Evolutionary conservation across 2,113 vertebrate genomes (phyloP).

Genomic region (Scomber colias): DNA sequence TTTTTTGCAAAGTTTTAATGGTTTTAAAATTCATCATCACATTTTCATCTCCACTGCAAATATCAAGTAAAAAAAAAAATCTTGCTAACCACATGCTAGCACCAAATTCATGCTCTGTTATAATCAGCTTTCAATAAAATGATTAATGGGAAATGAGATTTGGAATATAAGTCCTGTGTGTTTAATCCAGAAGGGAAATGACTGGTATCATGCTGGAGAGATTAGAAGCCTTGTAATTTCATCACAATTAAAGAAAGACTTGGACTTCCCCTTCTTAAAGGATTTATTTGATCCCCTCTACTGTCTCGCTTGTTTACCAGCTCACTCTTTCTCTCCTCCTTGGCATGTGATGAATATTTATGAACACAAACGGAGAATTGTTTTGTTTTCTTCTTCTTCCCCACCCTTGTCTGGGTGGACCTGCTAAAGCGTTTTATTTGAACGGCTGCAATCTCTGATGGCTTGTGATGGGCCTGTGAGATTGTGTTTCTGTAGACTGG

Average conservation of each 20-base stretch:
- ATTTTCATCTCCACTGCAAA: slow-evolving; percentile 14
- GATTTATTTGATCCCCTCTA: slow-evolving; percentile 78
- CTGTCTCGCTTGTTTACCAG: slow-evolving; percentile 68
- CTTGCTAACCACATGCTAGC: slow-evolving; percentile 39
- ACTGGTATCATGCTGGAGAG: slow-evolving; percentile 79
- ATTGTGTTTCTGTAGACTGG: slow-evolving; percentile 86
- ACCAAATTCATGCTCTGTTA: slow-evolving; percentile 54
- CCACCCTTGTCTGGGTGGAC: slow-evolving; percentile 60
- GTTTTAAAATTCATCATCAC: slow-evolving; percentile 27
- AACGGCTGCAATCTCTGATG: slow-evolving; percentile 80
- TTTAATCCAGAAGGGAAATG: slow-evolving; percentile 80
- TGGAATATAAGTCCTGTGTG: slow-evolving; percentile 72
- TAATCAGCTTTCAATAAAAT: slow-evolving; percentile 78
- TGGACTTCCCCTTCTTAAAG: slow-evolving; percentile 76
- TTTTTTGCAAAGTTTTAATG: slow-evolving; percentile 23
- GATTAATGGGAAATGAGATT: slow-evolving; percentile 79
- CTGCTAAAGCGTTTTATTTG: slow-evolving; percentile 81
- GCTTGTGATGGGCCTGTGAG: slow-evolving; percentile 77
- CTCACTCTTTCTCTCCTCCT: slow-evolving; percentile 52
- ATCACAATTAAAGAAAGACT: slow-evolving; percentile 83
- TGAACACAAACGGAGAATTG: slow-evolving; percentile 77
- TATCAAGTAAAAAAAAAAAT: slow-evolving; percentile 31
- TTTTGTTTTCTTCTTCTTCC: slow-evolving; percentile 71
- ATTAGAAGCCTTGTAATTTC: slow-evolving; percentile 85
- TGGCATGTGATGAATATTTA: slow-evolving; percentile 81